Evolutionary conservation across 1,140 invertebrate species (phyloP), one percentile per base, ranked within the genome.

Genomic region (Eumaeus atala): DNA sequence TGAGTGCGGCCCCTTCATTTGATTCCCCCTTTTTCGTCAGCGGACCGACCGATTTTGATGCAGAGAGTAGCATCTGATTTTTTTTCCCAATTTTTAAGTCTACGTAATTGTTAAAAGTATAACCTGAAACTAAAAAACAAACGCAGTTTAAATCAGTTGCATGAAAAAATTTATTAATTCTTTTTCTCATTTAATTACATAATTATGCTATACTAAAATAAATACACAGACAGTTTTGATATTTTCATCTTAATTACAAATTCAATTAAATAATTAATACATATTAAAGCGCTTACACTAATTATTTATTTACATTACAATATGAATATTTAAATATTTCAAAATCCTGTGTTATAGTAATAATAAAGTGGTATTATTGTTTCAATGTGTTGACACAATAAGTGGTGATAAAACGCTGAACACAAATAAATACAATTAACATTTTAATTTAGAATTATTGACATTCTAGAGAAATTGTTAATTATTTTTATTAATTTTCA

Each of bases 121-220:
- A 6, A 28, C 21, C 2, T 28, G 21, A 28, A 28, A 6, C 21
- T 28, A 40, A 18, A 11, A 51, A 51, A 40, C 21, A 52, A 52
- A 1, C 12, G 42, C 7, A 42, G 10, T 14, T 14, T 34, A 54
- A 50, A 40, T 79, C 72, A 80, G 81, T 84, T 79, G 77, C 79
- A 76, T 86, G 83, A 84, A 86, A 86, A 86, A 84, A 80, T 83
- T 86, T 81, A 80, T 86, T 79, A 64, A 78, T 77, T 80, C 44
- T 81, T 67, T 70, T 28, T 28, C 21, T 28, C 21, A 28, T 82
- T 86, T 82, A 80, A 82, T 84, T 84, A 86, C 76, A 80, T 76
- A 69, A 77, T 82, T 72, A 80, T 68, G 58, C 71, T 86, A 79
- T 77, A 72, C 75, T 86, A 84, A 84, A 86, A 86, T 86, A 86